phyloP scores from a whole-genome alignment of 2,113 vertebrate genomes.

The Pholis gunnellus region DNA sequence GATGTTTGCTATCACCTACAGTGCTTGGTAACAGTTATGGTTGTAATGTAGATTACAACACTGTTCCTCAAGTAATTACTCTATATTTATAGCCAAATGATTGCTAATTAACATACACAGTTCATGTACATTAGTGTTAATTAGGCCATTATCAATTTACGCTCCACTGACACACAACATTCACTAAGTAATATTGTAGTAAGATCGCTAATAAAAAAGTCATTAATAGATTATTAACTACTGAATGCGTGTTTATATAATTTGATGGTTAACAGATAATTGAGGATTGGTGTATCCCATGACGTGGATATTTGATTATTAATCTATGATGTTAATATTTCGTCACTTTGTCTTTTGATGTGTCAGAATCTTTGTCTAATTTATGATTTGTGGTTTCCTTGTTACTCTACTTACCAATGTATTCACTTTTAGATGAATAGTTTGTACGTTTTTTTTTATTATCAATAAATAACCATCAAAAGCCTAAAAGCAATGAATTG shows the following conservation, averaged over 20 bases:
- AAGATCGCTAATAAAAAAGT: not conserved
- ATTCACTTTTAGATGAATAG: not conserved
- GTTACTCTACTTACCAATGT: not conserved
- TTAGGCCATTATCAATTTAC: not conserved
- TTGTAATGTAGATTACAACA: not conserved
- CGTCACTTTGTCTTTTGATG: not conserved
- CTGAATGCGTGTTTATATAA: not conserved
- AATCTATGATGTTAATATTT: not conserved
- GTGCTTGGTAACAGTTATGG: not conserved
- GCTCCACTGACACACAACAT: not conserved
- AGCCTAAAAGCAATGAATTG: not conserved
- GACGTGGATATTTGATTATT: not conserved
- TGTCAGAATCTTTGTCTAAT: not conserved
- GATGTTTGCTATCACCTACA: conserved; percentile 11
- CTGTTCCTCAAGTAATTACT: not conserved
- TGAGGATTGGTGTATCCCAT: not conserved
- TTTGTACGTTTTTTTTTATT: not conserved
- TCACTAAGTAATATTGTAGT: not conserved
- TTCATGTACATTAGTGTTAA: conserved; percentile 7
- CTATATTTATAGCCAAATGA: not conserved
- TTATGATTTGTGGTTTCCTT: not conserved
- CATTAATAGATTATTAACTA: not conserved
- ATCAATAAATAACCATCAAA: not conserved
- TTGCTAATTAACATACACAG: not conserved
- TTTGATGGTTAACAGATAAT: not conserved